Percentiles rank a stretch among this genome's conserved stretches.
Conservation (phyloP, 2,113 vertebrate genomes). For the Burhinus oedicnemus region DNA sequence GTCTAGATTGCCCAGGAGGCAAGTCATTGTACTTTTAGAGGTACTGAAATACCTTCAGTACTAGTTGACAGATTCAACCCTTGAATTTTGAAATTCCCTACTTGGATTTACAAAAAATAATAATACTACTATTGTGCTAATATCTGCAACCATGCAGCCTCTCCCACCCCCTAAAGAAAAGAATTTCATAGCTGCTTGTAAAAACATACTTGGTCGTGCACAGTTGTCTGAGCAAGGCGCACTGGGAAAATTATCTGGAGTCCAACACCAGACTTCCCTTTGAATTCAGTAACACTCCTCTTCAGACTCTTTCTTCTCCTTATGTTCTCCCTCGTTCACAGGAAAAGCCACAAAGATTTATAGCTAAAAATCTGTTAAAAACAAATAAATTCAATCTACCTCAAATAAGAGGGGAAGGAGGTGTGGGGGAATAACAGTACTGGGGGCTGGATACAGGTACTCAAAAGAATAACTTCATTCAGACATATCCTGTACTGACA, state of each 20-base stretch:
- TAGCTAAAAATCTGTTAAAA: neutral
- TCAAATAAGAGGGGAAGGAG: neutral
- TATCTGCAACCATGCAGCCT: neutral
- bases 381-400: neutral
- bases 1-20: neutral
- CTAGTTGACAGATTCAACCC: neutral
- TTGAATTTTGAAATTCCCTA: neutral
- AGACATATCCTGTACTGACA: neutral
- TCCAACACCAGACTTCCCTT: neutral
- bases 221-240: neutral
- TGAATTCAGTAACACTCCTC: neutral
- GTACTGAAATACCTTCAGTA: neutral
- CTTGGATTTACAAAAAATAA: neutral
- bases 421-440: neutral
- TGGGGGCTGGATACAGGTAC: neutral
- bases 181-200: neutral
- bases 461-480: neutral
- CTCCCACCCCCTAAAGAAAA: neutral
- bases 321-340: neutral
- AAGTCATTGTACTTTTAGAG: neutral
- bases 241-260: neutral
- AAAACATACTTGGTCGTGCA: neutral
- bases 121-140: neutral
- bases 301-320: neutral
- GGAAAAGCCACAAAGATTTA: neutral